A percentile compares a stretch with the other conserved stretches of the same genome.
These are phyloP conservation scores for Zoanthus gigantus DNA, from an alignment of 92 coral and sea anemone species.

Conservation along the genomic window DNA sequence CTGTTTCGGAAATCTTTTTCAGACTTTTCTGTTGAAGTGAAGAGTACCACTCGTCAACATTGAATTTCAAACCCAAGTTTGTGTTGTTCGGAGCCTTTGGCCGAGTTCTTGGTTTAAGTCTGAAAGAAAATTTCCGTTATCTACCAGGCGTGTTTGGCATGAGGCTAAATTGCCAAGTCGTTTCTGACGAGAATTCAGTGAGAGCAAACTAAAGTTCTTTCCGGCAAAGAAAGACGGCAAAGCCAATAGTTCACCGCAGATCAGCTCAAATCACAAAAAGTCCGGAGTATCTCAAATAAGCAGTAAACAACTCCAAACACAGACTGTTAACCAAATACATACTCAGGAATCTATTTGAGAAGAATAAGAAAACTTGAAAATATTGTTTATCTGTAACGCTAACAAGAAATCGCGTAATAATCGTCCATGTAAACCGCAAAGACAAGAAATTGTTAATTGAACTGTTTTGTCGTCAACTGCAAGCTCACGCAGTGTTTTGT, in stretches of 20 bases:
- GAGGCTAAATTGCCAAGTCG: neutral
- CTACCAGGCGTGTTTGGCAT: too few relatives aligned
- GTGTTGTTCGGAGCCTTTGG: neutral
- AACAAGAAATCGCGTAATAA: neutral
- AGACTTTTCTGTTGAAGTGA: neutral
- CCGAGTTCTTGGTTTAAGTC: neutral
- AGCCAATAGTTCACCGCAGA: neutral
- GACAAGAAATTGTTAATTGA: neutral
- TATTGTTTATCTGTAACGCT: neutral
- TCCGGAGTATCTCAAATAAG: neutral
- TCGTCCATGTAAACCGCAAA: slow-evolving; percentile 10
- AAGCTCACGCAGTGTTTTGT: neutral
- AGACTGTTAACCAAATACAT: neutral
- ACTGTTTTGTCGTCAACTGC: neutral
- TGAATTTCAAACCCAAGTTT: neutral
- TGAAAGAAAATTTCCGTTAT: neutral
- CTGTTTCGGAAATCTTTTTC: neutral
- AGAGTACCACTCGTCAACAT: neutral
- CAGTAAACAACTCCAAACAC: neutral
- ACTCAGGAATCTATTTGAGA: neutral
- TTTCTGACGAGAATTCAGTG: neutral
- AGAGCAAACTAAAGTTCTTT: neutral
- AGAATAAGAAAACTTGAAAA: neutral
- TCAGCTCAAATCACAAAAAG: neutral
- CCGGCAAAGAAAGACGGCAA: neutral